Conservation (phyloP, 92 coral and sea anemone genomes). For the Porites rus region DNA sequence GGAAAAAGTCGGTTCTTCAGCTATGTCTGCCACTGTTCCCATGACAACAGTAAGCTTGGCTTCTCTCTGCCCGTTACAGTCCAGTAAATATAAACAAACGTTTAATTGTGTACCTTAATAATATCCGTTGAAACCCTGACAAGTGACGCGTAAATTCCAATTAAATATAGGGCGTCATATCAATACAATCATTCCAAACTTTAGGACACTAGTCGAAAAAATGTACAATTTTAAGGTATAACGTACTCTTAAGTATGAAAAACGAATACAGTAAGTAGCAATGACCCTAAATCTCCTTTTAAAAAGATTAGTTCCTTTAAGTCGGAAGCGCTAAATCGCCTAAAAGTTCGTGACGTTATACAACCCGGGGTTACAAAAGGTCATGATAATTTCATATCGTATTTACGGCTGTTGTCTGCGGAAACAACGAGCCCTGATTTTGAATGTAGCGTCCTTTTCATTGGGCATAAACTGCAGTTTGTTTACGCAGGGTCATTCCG, state of each 20-base stretch:
- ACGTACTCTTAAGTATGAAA: background rate
- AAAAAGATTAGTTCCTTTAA: background rate
- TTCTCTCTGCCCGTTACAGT: background rate
- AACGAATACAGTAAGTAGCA: background rate
- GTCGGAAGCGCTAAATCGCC: background rate
- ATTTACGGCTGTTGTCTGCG: background rate
- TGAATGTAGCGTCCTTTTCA: constrained; percentile 25
- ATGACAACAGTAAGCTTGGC: constrained; percentile 1
- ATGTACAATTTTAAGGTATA: background rate
- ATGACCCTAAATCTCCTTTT: background rate
- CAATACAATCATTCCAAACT: background rate
- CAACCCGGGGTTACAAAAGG: constrained; percentile 15
- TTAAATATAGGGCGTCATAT: background rate
- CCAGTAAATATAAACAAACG: constrained; percentile 21
- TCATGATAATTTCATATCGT: constrained; percentile 11
- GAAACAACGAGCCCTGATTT: constrained; percentile 25
- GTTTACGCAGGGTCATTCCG: background rate
- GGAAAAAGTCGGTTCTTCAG: no score
- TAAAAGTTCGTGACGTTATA: background rate
- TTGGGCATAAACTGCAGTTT: background rate
- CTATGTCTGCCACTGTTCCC: background rate
- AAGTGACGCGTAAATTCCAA: constrained; percentile 29
- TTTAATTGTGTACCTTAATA: background rate
- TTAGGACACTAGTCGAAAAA: background rate
- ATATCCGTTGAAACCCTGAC: constrained; percentile 17